A percentile compares a stretch with the other conserved stretches of the same genome.
Evolutionary conservation across 2,888 invertebrate species (phyloP).

Genomic region (Callyntrura guangdongensis): DNA sequence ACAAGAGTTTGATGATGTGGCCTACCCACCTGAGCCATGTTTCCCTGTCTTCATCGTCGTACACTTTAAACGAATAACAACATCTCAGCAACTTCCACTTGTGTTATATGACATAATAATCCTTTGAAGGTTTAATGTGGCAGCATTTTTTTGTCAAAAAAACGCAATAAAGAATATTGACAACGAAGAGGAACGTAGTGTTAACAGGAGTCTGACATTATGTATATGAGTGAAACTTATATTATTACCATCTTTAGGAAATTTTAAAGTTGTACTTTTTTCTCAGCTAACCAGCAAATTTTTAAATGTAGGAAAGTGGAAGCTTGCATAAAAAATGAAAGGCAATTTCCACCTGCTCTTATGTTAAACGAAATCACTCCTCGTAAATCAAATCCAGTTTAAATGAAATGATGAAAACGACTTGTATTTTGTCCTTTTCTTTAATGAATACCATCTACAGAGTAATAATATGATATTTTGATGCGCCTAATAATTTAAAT

Average conservation of each 20-base stretch:
- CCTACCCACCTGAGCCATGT: neutral
- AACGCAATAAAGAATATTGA: neutral
- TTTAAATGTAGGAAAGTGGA: too few species aligned
- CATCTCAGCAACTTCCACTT: neutral
- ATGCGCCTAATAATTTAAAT: neutral
- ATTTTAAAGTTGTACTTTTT: too few species aligned
- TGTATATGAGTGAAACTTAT: neutral
- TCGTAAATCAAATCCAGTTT: too few species aligned
- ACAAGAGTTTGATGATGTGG: too few species aligned
- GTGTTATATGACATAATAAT: neutral
- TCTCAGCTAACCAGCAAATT: too few species aligned
- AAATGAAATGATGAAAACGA: too few species aligned
- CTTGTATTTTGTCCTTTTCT: neutral
- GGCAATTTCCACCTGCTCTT: too few species aligned
- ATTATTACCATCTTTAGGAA: neutral
- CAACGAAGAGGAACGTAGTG: too few species aligned
- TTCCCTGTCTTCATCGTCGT: neutral
- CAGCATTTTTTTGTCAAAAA: conserved; percentile 12
- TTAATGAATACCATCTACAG: neutral
- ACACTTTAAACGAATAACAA: neutral
- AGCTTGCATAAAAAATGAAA: too few species aligned
- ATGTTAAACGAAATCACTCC: neutral
- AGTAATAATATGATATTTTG: neutral
- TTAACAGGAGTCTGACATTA: neutral
- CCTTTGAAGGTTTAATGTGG: neutral